phyloP scores from a whole-genome alignment of 1,140 invertebrate genomes.

The Pseudomyrmex dendroicus region DNA sequence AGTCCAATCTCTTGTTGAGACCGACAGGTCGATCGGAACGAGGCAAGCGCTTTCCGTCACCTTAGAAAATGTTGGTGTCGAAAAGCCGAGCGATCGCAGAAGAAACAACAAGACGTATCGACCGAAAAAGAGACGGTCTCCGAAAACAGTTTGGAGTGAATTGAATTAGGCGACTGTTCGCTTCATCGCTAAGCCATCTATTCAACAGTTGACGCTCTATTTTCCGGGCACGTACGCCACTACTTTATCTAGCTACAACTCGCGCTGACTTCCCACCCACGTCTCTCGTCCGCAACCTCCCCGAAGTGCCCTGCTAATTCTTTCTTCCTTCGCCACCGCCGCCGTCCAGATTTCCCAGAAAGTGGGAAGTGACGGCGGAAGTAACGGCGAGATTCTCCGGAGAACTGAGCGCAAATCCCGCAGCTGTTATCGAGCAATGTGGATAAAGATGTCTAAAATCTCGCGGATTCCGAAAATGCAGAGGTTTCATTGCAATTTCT shows the following conservation, averaged over 20 bases:
- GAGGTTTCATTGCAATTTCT: background rate
- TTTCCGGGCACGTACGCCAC: slow-evolving; percentile 74
- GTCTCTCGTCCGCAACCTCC: background rate
- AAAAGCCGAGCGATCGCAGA: slow-evolving; percentile 26
- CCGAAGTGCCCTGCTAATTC: slow-evolving; percentile 12
- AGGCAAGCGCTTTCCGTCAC: background rate
- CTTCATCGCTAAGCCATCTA: slow-evolving; percentile 75
- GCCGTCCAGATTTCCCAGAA: slow-evolving; percentile 8
- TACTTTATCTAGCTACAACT: slow-evolving; percentile 65
- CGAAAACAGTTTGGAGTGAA: slow-evolving; percentile 75
- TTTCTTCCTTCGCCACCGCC: slow-evolving; percentile 8
- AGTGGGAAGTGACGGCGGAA: slow-evolving; percentile 27
- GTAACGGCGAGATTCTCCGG: slow-evolving; percentile 8
- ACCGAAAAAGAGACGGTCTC: slow-evolving; percentile 39
- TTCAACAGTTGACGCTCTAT: slow-evolving; percentile 79
- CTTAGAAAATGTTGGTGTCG: slow-evolving; percentile 1
- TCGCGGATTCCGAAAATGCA: background rate
- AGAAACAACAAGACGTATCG: slow-evolving; percentile 25
- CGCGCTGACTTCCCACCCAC: slow-evolving; percentile 4
- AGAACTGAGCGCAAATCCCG: slow-evolving; percentile 5
- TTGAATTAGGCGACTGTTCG: slow-evolving; percentile 78
- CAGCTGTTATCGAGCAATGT: background rate
- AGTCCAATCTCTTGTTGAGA: background rate
- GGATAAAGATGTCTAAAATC: slow-evolving; percentile 4
- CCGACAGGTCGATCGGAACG: slow-evolving; percentile 11